phyloP scores from a whole-genome alignment of 2,113 vertebrate genomes.

The Scortum barcoo region DNA sequence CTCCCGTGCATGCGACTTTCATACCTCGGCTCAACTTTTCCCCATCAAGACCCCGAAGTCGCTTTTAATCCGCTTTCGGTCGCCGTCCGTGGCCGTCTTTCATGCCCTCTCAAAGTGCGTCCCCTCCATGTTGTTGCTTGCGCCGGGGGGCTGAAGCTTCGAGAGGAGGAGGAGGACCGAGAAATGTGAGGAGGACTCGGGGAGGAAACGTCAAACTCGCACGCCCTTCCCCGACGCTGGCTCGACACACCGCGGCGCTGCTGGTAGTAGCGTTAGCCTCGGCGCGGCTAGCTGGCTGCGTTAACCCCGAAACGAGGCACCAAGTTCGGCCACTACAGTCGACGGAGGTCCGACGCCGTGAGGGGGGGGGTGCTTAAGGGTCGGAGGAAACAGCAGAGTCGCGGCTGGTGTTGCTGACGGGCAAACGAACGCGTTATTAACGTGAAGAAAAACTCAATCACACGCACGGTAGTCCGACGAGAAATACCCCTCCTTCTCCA shows the following conservation, averaged over 20 bases:
- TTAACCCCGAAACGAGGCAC: constrained; percentile 74
- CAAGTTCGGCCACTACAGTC: constrained; percentile 62
- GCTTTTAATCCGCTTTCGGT: constrained; percentile 70
- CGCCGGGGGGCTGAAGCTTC: constrained; percentile 9
- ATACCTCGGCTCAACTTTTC: constrained; percentile 85
- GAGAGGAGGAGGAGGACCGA: background rate
- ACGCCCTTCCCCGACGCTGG: constrained; percentile 72
- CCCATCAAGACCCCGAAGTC: constrained; percentile 73
- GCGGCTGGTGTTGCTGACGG: background rate
- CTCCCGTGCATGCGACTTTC: constrained; percentile 71
- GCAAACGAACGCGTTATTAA: constrained; percentile 18
- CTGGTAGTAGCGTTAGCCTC: constrained; percentile 74
- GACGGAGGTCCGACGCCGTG: background rate
- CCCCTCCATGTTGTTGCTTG: constrained; percentile 59
- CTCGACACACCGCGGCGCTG: constrained; percentile 54
- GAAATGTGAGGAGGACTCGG: constrained; percentile 59
- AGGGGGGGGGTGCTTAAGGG: no score
- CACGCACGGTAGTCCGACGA: constrained; percentile 57
- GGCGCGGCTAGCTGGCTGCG: constrained; percentile 76
- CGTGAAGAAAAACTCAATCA: constrained; percentile 42
- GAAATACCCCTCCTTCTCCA: constrained; percentile 72
- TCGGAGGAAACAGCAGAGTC: background rate
- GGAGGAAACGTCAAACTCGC: constrained; percentile 70
- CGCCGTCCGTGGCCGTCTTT: constrained; percentile 51
- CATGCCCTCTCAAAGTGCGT: constrained; percentile 55